These are phyloP conservation scores for Acronicta leporina DNA, from an alignment of 2,888 invertebrate species.

Conservation along the genomic window DNA sequence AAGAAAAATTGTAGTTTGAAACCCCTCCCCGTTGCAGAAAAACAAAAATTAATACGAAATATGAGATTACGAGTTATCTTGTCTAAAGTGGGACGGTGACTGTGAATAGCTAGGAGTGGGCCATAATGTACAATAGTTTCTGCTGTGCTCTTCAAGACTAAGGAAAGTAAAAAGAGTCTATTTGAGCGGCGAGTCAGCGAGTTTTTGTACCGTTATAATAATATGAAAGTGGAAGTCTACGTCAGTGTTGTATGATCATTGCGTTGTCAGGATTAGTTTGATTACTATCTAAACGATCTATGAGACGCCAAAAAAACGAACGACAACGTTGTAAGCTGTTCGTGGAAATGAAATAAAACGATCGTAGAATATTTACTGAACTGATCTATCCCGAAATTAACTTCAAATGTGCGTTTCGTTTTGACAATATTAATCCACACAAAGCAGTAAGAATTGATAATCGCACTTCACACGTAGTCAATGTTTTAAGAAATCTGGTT, in stretches of 20 bases:
- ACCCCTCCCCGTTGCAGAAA: slow-evolving; percentile 57
- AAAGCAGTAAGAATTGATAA: slow-evolving; percentile 17
- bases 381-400: slow-evolving; percentile 47
- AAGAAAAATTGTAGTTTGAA: slow-evolving; percentile 77
- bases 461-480: slow-evolving; percentile 15
- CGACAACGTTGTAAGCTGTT: slow-evolving; percentile 16
- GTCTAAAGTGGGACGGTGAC: slow-evolving; percentile 59
- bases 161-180: slow-evolving; percentile 64
- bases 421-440: slow-evolving; percentile 24
- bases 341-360: slow-evolving; percentile 51
- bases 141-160: slow-evolving; percentile 57
- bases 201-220: slow-evolving; percentile 66
- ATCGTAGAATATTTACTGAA: slow-evolving; percentile 45
- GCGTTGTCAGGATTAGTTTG: slow-evolving; percentile 53
- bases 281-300: slow-evolving; percentile 38
- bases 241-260: slow-evolving; percentile 58
- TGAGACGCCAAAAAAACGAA: slow-evolving; percentile 22
- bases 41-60: slow-evolving; percentile 59
- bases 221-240: slow-evolving; percentile 67
- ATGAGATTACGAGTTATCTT: slow-evolving; percentile 53
- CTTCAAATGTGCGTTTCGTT: slow-evolving; percentile 43
- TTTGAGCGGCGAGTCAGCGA: slow-evolving; percentile 49
- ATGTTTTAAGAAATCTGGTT: slow-evolving; percentile 18
- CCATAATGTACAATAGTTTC: slow-evolving; percentile 66
- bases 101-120: slow-evolving; percentile 61